Conservation (phyloP, 2,797 vertebrate genomes). For the Hafferia zeledoni region DNA sequence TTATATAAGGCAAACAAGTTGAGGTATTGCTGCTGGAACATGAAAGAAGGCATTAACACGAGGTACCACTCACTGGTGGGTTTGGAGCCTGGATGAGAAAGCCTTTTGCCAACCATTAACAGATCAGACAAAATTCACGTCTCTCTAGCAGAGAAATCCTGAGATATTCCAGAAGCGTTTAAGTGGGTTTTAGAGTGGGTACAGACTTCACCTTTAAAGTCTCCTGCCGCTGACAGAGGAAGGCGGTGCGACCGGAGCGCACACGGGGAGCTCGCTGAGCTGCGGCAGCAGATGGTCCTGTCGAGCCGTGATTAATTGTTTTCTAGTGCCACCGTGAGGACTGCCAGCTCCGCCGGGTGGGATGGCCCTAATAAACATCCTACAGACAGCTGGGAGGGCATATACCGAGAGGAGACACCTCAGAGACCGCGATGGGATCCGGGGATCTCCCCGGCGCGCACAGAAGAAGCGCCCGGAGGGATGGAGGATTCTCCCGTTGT, state of each 20-base stretch:
- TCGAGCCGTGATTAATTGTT: not conserved
- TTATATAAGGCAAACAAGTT: not conserved
- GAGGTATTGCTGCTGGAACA: not conserved
- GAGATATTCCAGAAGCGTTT: fast-evolving
- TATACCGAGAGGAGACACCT: not conserved
- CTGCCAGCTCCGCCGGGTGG: not conserved
- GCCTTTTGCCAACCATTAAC: not conserved
- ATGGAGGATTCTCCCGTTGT: not conserved
- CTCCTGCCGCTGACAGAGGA: not conserved
- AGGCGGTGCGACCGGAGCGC: fast-evolving
- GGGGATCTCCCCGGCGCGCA: no score
- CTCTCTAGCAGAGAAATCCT: not conserved
- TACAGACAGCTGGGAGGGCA: not conserved
- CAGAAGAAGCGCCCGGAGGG: no score
- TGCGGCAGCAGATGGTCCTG: no score
- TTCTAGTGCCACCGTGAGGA: constrained; percentile 43
- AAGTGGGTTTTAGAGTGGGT: not conserved
- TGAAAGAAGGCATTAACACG: not conserved
- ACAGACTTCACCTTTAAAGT: fast-evolving
- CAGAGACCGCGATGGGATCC: no score
- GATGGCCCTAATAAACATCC: not conserved
- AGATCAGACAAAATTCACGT: not conserved
- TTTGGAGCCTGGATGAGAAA: not conserved
- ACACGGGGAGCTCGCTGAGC: fast-evolving
- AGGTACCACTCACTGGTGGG: not conserved